Evolutionary conservation across 2,888 invertebrate species (phyloP).

Genomic region (Lordiphosa fenestrarum): DNA sequence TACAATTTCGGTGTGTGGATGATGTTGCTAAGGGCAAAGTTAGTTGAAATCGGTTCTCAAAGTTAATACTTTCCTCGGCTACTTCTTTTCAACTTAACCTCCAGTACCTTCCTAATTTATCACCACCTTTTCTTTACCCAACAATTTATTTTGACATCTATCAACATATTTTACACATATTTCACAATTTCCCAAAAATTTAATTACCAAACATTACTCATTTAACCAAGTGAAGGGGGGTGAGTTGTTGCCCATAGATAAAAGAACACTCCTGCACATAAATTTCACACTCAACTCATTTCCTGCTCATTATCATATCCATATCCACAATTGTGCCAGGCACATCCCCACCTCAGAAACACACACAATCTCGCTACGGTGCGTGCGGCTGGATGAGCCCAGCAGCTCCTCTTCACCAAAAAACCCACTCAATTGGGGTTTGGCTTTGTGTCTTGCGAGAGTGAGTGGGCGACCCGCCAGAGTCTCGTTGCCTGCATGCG

Average conservation of each 20-base stretch:
- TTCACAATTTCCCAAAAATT: slow-evolving; percentile 40
- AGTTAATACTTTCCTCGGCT: too few relatives aligned
- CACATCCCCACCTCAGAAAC: neutral
- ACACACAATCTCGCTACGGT: slow-evolving; percentile 17
- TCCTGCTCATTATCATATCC: slow-evolving; percentile 71
- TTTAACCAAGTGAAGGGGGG: slow-evolving; percentile 26
- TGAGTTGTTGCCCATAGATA: slow-evolving; percentile 9
- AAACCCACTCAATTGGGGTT: slow-evolving; percentile 67
- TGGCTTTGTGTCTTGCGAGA: slow-evolving; percentile 37
- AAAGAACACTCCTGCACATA: slow-evolving; percentile 64
- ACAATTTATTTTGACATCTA: slow-evolving; percentile 27
- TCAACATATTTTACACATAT: slow-evolving; percentile 49
- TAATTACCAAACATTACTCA: slow-evolving; percentile 67
- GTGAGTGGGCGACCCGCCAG: slow-evolving; percentile 55
- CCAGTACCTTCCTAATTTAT: neutral
- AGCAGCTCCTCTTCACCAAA: slow-evolving; percentile 42
- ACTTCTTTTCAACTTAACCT: too few relatives aligned
- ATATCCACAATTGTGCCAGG: slow-evolving; percentile 44
- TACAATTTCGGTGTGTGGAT: slow-evolving; percentile 26
- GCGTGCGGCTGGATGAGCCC: slow-evolving; percentile 13
- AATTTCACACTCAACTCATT: slow-evolving; percentile 75
- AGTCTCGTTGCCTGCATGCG: slow-evolving; percentile 22
- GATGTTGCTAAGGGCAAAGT: neutral
- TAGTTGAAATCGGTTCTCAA: too few relatives aligned
- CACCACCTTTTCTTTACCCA: neutral